phyloP scores from a whole-genome alignment of 2,888 invertebrate genomes.

The Ferdinandea cuprea region DNA sequence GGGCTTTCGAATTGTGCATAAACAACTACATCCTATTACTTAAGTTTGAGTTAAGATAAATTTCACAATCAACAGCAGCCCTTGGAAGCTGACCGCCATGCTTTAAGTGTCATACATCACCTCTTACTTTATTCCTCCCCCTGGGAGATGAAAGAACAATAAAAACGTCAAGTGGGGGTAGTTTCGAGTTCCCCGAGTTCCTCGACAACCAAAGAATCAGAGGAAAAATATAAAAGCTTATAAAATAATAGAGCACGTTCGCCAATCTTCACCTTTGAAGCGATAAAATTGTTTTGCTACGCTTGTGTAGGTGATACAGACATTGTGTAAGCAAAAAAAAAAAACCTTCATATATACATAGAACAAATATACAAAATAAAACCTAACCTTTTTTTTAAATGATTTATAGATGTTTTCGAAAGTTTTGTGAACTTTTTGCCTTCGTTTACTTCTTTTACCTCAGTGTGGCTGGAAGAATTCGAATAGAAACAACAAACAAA shows the following conservation, averaged over 20 bases:
- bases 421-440: conserved; percentile 63
- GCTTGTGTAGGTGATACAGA: conserved; percentile 10
- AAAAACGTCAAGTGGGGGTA: conserved; percentile 36
- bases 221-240: conserved; percentile 23
- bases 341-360: no score
- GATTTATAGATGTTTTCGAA: conserved; percentile 66
- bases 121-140: conserved; percentile 7
- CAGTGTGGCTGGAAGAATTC: conserved; percentile 23
- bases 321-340: conserved; percentile 9
- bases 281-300: conserved; percentile 51
- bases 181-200: conserved; percentile 8
- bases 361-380: conserved; percentile 29
- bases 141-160: conserved; percentile 25
- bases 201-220: neutral
- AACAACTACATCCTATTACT: conserved; percentile 13
- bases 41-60: neutral
- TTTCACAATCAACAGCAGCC: conserved; percentile 11
- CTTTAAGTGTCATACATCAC: conserved; percentile 4
- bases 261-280: conserved; percentile 53
- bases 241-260: conserved; percentile 41
- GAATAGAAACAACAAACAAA: conserved; percentile 17
- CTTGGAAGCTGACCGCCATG: conserved; percentile 36
- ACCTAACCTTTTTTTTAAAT: conserved; percentile 13
- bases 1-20: conserved; percentile 20
- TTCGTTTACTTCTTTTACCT: conserved; percentile 16